Evolutionary conservation across 2,113 vertebrate genomes (phyloP).

Genomic region (Cinclus mexicanus): DNA sequence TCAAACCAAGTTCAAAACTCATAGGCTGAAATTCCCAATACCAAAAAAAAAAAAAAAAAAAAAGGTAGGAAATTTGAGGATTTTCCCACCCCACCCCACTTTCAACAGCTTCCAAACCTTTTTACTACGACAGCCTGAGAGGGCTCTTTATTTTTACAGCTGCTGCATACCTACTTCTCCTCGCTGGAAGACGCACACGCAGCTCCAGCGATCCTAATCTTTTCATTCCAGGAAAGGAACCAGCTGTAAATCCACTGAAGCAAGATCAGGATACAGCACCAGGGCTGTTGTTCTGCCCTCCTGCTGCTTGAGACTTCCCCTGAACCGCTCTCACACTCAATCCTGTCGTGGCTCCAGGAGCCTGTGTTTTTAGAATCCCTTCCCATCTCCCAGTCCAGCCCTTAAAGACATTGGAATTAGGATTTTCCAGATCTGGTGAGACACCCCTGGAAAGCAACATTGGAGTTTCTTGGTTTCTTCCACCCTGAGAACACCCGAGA

Average conservation of each 20-base stretch:
- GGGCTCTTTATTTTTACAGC: constrained; percentile 66
- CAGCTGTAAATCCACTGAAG: constrained; percentile 67
- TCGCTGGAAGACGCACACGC: constrained; percentile 58
- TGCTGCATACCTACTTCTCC: constrained; percentile 66
- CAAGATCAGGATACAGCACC: constrained; percentile 49
- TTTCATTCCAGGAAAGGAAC: constrained; percentile 68
- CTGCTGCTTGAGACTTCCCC: constrained; percentile 36
- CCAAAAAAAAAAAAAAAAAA: background rate
- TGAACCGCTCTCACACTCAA: constrained; percentile 12
- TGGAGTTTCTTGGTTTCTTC: background rate
- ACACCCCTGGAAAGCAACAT: background rate
- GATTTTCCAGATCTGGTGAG: background rate
- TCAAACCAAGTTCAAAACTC: background rate
- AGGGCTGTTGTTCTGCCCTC: constrained; percentile 50
- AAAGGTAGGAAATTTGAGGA: constrained; percentile 43
- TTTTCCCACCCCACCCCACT: constrained; percentile 65
- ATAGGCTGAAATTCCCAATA: background rate
- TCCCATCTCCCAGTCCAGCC: background rate
- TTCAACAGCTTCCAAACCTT: constrained; percentile 55
- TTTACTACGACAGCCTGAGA: constrained; percentile 37
- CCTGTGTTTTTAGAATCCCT: background rate
- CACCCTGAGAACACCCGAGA: background rate
- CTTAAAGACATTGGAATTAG: background rate
- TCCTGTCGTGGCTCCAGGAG: background rate
- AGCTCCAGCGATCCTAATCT: constrained; percentile 64